phyloP scores from a whole-genome alignment of 2,888 invertebrate genomes.

The Brassicogethes aeneus region DNA sequence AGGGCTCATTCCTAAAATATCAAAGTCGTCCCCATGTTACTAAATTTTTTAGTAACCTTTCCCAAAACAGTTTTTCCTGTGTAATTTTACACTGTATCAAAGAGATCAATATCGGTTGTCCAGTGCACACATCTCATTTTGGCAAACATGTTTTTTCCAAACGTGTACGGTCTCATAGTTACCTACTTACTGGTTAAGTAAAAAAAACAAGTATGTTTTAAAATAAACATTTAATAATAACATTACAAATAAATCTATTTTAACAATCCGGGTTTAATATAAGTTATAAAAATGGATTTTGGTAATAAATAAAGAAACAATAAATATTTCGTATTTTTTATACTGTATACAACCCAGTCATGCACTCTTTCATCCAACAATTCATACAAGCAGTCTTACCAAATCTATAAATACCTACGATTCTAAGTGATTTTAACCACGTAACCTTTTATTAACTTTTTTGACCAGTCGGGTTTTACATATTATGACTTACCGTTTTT shows the following conservation, averaged over 20 bases:
- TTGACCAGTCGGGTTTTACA: background rate
- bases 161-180: too few relatives aligned
- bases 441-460: background rate
- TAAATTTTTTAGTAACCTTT: too few relatives aligned
- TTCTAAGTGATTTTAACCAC: background rate
- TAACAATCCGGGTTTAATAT: constrained; percentile 4
- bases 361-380: background rate
- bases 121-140: too few relatives aligned
- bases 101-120: too few relatives aligned
- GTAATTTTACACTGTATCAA: too few relatives aligned
- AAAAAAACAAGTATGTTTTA: too few relatives aligned
- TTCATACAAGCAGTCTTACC: background rate
- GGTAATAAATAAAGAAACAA: constrained; percentile 1
- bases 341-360: background rate
- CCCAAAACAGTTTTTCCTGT: too few relatives aligned
- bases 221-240: background rate
- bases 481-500: background rate
- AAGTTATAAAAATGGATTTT: constrained; percentile 1
- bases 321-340: background rate
- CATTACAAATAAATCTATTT: background rate
- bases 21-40: too few relatives aligned
- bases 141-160: too few relatives aligned
- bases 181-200: too few relatives aligned
- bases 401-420: background rate
- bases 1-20: too few relatives aligned